Base-by-base conservation (phyloP, 2,797 vertebrate genomes). In the Valencia hispanica region DNA sequence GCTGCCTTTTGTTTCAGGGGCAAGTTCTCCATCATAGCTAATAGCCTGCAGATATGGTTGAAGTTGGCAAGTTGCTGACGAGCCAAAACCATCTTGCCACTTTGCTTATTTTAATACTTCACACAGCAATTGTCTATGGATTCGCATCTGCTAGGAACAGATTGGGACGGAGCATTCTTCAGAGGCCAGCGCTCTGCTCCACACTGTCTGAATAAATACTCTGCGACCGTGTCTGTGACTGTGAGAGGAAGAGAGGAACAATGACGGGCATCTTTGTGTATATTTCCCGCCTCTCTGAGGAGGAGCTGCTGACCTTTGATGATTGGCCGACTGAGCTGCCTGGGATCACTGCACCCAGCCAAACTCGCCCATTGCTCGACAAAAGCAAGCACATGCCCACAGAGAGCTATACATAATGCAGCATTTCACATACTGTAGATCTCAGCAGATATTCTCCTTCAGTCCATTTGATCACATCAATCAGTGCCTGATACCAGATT, bases 91-190 rank as follows among this genome's bases (percentile, higher is more conserved):
- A 87, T 86, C 84, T 80, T 77, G 83, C 89, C 83, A 83, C 84
- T 91, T 91, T 92, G 91, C 94, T 94, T 94, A 91, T 93, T 94
- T 92, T 90, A 89, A 93, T 93, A 93, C 91, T 95, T 95, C 92
- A 92, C 90, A 90, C 89, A 81, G 86, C 88, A 88, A 93, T 92
- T 93, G 94, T 95, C 93, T 94, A 84, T 77, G 80, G 90, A 91
- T 92, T 89, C 88, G 86, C 94, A 94, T 95, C 92, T 95, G 94
- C 91, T 87, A 91, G 86, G 89, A 94, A 91, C 91, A 94, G 94
- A 94, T 94, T 94, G 94, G 89, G 87, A 92, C 81, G 81, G 65
- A 82, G 87, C 89, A 88, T 88, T 90, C 88, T 91, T 93, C 86
- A 84, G 88, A 86, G 89, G 85, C 85, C 90, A 81, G 86, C 72